Evolutionary conservation across 1,140 invertebrate species (phyloP), one percentile per base, ranked within the genome.

Genomic region (Adelges cooleyi): DNA sequence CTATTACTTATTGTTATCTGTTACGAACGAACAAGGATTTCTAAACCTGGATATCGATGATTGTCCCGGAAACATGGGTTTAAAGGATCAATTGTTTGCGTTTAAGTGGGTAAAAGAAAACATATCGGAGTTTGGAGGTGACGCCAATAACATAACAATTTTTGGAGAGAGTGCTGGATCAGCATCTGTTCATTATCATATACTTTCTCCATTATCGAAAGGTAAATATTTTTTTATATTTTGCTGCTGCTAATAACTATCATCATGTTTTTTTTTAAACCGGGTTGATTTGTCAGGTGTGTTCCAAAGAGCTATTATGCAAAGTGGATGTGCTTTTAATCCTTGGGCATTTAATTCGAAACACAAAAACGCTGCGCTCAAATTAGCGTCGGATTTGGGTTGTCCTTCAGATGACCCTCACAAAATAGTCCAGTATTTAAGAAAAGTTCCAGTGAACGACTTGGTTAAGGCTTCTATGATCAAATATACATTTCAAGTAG

Each of bases 41-140:
- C 25, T 87, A 27, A 83, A 82, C 68, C 84, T 82, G 0, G 84
- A 81, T 2, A 82, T 83, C 66, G 74, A 77, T 15, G 71, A 79
- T 46, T 80, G 81, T 2, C 79, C 84, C 0, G 87, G 86, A 15
- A 89, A 90, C 71, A 81, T 82, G 72, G 87, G 86, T 0, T 73
- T 89, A 20, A 85, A 85, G 72, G 88, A 90, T 75, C 86, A 89
- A 75, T 81, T 87, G 1, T 73, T 77, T 33, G 84, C 85, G 0
- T 71, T 90, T 1, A 77, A 80, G 33, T 92, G 87, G 87, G 75
- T 91, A 0, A 79, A 84, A 71, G 71, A 82, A 18, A 86, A 90
- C 69, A 87, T 90, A 36, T 77, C 70, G 1, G 72, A 77, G 0
- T 90, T 90, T 72, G 86, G 87, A 3, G 89, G 88, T 1, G 84